Evolutionary conservation across 2,113 vertebrate genomes (phyloP), one percentile per base, ranked within the genome.

Genomic region (Channa argus): DNA sequence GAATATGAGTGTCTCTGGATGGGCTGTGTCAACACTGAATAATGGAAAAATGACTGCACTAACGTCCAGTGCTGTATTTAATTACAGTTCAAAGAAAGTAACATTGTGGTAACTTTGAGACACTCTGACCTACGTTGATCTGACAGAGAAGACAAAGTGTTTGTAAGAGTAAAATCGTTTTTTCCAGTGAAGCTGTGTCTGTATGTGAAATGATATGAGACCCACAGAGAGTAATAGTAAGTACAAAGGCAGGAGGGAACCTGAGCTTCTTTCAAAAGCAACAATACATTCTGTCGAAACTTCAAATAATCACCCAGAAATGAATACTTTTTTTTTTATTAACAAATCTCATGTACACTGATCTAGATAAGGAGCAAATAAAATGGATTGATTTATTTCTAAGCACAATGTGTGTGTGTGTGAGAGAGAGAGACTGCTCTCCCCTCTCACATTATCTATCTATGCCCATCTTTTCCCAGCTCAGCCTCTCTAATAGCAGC

Each of bases 61-160:
- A 45, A 59, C 63, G 60, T 54, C 39, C 41, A 74, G 9, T 8
- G 10, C 15, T 38, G 38, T 41, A 45, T 65, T 74, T 77, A 74
- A 83, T 71, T 83, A 71, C 39, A 69, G 14, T 14, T 13, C 13
- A 45, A 55, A 38, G 50, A 73, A 52, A 63, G 63, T 41, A 67
- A 45, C 24, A 34, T 4, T 4, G 34, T 10, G 11, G 34, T 50
- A 49, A 37, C 51, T 44, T 15, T 41, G 56, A 64, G 24, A 36
- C 43, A 7, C 50, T 12, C 50, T 58, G 62, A 63, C 38, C 51
- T 41, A 14, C 33, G 24, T 44, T 8, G 37, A 5, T 51, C 33
- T 81, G 53, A 70, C 14, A 71, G 65, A 80, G 6, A 24, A 68
- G 51, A 61, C 52, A 33, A 34, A 61, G 39, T 11, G 11, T 47